phyloP scores from a whole-genome alignment of 2,113 vertebrate species.

The Theropithecus gelada region DNA sequence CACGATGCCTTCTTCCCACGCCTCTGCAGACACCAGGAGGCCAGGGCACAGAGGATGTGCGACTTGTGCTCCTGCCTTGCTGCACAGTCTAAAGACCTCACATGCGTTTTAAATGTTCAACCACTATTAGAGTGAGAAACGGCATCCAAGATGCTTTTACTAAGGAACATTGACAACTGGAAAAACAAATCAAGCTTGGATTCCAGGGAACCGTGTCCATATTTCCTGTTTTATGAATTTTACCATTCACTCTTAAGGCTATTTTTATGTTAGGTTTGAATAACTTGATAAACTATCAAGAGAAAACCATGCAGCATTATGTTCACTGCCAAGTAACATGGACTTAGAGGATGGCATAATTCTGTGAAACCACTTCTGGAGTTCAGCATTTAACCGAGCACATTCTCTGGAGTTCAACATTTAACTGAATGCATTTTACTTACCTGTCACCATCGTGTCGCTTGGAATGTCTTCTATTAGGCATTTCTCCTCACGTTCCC shows the following conservation, averaged over 20 bases:
- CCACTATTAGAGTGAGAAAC: background rate
- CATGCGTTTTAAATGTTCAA: background rate
- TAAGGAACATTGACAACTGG: background rate
- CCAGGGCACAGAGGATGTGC: background rate
- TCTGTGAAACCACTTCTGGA: fast-evolving
- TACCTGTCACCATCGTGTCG: conserved; percentile 90
- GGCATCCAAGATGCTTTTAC: background rate
- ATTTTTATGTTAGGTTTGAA: background rate
- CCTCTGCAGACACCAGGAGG: background rate
- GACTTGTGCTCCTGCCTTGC: background rate
- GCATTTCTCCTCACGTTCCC: conserved; percentile 93
- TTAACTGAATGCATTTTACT: conserved; percentile 44
- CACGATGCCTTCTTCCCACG: fast-evolving
- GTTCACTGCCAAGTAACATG: fast-evolving
- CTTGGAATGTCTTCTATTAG: conserved; percentile 93
- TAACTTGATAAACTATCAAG: background rate
- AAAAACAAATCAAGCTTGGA: background rate
- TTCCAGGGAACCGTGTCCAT: background rate
- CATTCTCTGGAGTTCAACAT: too few relatives aligned
- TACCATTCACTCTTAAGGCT: background rate
- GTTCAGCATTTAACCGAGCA: fast-evolving
- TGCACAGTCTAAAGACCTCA: background rate
- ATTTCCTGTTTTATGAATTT: background rate
- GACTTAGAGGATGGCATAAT: fast-evolving
- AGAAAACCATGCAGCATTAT: background rate